These are phyloP conservation scores for Mareca strepera DNA, from an alignment of 2,797 vertebrate genomes.

Conservation along the genomic window DNA sequence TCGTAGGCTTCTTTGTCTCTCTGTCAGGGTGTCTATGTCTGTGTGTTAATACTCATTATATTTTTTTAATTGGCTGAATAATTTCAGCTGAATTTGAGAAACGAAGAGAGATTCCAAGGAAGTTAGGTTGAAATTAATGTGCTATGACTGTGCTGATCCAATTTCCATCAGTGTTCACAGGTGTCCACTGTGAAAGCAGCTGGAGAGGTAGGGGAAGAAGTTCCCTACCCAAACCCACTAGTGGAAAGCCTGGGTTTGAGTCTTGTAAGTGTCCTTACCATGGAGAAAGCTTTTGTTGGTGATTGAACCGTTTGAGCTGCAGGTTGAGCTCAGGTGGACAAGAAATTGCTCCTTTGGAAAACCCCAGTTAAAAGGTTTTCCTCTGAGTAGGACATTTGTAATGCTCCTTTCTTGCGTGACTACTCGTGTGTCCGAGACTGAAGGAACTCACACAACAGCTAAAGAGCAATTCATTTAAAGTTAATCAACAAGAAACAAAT, in stretches of 20 bases:
- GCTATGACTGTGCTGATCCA: neutral
- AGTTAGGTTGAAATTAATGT: neutral
- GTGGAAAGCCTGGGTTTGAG: neutral
- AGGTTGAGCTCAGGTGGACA: neutral
- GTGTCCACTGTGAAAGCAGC: neutral
- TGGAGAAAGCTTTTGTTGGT: neutral
- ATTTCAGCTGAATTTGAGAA: neutral
- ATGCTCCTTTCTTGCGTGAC: neutral
- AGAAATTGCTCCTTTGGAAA: neutral
- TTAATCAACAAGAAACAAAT: neutral
- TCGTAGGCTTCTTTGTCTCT: neutral
- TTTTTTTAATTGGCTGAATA: neutral
- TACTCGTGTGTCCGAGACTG: neutral
- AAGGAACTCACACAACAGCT: neutral
- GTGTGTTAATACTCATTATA: neutral
- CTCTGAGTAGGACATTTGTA: neutral
- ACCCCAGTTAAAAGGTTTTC: neutral
- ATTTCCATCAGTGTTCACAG: neutral
- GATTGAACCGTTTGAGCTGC: neutral
- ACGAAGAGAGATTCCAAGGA: neutral
- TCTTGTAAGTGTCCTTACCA: neutral
- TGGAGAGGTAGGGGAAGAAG: neutral
- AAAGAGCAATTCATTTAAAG: neutral
- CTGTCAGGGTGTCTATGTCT: neutral
- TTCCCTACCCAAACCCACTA: neutral